phyloP scores from a whole-genome alignment of 2,797 vertebrate species.

The Nannoperca obscura region DNA sequence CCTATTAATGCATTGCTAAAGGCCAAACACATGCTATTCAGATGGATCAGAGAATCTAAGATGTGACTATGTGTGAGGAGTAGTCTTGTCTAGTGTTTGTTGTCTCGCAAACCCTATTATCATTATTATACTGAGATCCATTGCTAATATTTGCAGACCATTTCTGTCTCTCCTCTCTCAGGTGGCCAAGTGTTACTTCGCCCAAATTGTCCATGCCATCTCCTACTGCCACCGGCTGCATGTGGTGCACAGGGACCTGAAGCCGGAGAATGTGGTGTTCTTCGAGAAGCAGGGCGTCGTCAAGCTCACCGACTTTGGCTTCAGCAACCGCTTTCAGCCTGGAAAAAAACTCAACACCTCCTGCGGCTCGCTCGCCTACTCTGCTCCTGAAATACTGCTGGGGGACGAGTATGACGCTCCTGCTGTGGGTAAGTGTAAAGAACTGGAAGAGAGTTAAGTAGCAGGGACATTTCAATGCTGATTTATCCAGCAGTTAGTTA shows the following conservation, averaged over 20 bases:
- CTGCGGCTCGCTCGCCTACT: slow-evolving; percentile 96
- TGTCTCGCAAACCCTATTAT: no score
- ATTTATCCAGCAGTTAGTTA: neutral
- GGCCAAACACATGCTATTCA: neutral
- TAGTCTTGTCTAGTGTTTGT: neutral
- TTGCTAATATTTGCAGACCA: neutral
- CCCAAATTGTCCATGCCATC: slow-evolving; percentile 97
- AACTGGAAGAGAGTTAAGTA: neutral
- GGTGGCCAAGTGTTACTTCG: slow-evolving; percentile 85
- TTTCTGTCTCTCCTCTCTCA: slow-evolving; percentile 25
- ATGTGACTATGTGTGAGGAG: neutral
- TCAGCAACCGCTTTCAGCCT: slow-evolving; percentile 97
- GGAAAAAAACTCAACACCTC: slow-evolving; percentile 95
- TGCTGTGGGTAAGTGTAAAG: slow-evolving; percentile 89
- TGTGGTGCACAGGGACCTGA: slow-evolving; percentile 96
- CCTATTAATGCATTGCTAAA: neutral
- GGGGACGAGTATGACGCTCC: slow-evolving; percentile 97
- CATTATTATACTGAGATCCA: neutral
- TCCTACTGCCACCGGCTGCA: slow-evolving; percentile 97
- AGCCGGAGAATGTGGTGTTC: slow-evolving; percentile 98
- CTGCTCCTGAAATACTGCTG: slow-evolving; percentile 96
- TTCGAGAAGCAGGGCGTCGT: slow-evolving; percentile 97
- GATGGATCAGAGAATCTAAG: neutral
- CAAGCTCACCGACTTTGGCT: slow-evolving; percentile 98
- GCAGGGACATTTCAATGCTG: neutral